These are phyloP conservation scores for Schizopygopsis malacanthus DNA, from an alignment of 2,797 vertebrate genomes.

Conservation along the genomic window DNA sequence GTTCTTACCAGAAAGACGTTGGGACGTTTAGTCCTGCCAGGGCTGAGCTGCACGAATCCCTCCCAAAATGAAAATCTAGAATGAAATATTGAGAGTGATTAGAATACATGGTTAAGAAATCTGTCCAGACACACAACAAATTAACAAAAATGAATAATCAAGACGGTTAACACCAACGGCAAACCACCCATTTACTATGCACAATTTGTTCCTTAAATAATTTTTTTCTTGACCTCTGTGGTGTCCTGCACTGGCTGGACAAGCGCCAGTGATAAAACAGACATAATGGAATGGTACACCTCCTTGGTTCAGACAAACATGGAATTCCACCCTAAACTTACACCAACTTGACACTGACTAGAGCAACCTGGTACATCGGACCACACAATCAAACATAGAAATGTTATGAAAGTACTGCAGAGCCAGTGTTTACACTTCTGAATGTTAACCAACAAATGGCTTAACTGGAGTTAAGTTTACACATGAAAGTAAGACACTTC, in stretches of 20 bases:
- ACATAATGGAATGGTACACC: background rate
- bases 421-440: background rate
- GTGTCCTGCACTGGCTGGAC: background rate
- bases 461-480: background rate
- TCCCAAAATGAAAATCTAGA: constrained; percentile 69
- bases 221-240: background rate
- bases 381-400: too few relatives aligned
- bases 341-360: background rate
- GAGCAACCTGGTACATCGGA: background rate
- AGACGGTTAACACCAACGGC: background rate
- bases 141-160: background rate
- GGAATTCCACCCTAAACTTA: background rate
- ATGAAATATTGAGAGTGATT: constrained; percentile 28
- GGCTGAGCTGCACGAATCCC: constrained; percentile 67
- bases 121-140: background rate
- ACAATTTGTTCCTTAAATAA: background rate
- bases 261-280: background rate
- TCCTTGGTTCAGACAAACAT: background rate
- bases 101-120: constrained; percentile 10
- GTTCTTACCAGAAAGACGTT: constrained; percentile 72
- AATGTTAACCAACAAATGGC: too few relatives aligned
- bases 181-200: background rate
- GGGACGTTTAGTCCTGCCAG: constrained; percentile 67
- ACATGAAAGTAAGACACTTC: background rate
- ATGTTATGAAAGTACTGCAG: background rate